phyloP scores from a whole-genome alignment of 1,140 invertebrate species.

The Cydia splendana region DNA sequence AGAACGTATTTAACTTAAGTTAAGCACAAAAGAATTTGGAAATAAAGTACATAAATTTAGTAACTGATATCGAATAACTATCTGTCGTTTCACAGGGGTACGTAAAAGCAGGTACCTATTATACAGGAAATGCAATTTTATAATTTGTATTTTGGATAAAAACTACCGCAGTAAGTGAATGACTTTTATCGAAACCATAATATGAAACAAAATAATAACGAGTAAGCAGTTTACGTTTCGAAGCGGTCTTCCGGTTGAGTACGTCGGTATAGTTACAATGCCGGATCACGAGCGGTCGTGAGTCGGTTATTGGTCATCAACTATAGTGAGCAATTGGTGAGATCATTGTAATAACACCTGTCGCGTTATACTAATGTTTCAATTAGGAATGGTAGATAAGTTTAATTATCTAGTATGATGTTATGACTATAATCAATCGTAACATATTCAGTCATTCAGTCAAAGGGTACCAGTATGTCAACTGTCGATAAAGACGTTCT shows the following conservation, averaged over 20 bases:
- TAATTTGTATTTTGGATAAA: too few relatives aligned
- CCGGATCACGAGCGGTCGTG: conserved; percentile 25
- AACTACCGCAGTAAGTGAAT: not conserved
- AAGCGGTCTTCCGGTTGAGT: conserved; percentile 15
- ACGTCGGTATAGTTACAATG: conserved; percentile 6
- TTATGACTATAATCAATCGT: not conserved
- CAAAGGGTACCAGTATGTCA: not conserved
- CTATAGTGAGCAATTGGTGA: conserved; percentile 30
- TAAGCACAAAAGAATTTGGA: too few relatives aligned
- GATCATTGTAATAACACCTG: conserved; percentile 30
- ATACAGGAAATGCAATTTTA: too few relatives aligned
- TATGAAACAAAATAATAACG: not conserved
- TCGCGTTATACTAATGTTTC: conserved; percentile 21
- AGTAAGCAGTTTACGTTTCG: not conserved
- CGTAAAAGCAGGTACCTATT: too few relatives aligned
- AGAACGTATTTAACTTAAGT: too few relatives aligned
- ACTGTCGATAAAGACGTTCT: too few relatives aligned
- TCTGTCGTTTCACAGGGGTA: too few relatives aligned
- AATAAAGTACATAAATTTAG: too few relatives aligned
- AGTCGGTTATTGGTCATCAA: conserved; percentile 31
- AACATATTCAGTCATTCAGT: not conserved
- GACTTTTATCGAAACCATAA: not conserved
- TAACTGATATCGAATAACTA: too few relatives aligned
- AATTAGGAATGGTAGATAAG: conserved; percentile 11
- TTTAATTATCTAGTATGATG: conserved; percentile 5